Conservation (phyloP, 2,888 invertebrate genomes). For the Steinernema scapterisci region DNA sequence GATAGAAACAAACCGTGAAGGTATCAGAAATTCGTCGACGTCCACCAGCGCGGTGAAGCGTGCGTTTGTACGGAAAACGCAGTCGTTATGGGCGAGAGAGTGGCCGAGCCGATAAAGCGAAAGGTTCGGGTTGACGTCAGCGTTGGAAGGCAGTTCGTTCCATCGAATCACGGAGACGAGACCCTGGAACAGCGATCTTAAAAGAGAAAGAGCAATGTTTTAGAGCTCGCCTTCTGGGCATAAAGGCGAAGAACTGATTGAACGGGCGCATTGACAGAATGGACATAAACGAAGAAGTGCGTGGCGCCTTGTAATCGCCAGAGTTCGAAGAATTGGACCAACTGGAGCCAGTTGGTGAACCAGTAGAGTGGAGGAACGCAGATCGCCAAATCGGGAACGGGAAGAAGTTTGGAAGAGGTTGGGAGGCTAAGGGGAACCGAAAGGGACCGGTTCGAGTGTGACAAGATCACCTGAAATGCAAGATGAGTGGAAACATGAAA, state of each 20-base stretch:
- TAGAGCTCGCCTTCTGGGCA: slow-evolving; percentile 32
- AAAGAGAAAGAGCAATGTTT: neutral
- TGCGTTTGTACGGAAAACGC: slow-evolving; percentile 43
- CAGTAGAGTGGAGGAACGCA: slow-evolving; percentile 54
- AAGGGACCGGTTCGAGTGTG: neutral
- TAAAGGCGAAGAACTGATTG: slow-evolving; percentile 44
- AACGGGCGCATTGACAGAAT: slow-evolving; percentile 44
- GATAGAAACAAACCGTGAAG: too few species aligned
- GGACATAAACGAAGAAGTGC: slow-evolving; percentile 48
- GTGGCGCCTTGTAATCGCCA: slow-evolving; percentile 49
- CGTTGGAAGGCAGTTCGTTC: slow-evolving; percentile 36
- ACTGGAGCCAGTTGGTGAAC: slow-evolving; percentile 47
- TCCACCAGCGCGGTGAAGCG: slow-evolving; percentile 46
- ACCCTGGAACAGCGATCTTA: slow-evolving; percentile 32
- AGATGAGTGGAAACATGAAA: neutral
- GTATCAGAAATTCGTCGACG: slow-evolving; percentile 48
- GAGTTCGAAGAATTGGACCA: slow-evolving; percentile 49
- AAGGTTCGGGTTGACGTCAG: slow-evolving; percentile 37
- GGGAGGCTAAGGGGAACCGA: neutral
- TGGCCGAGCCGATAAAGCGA: slow-evolving; percentile 52
- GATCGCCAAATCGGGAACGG: slow-evolving; percentile 41
- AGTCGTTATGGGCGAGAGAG: slow-evolving; percentile 50
- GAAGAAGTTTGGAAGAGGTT: neutral
- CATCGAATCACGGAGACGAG: slow-evolving; percentile 38
- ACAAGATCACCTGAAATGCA: neutral